A percentile compares a stretch with the other conserved stretches of the same genome.
Evolutionary conservation across 2,113 vertebrate species (phyloP).

Genomic region (Scartelaos histophorus): DNA sequence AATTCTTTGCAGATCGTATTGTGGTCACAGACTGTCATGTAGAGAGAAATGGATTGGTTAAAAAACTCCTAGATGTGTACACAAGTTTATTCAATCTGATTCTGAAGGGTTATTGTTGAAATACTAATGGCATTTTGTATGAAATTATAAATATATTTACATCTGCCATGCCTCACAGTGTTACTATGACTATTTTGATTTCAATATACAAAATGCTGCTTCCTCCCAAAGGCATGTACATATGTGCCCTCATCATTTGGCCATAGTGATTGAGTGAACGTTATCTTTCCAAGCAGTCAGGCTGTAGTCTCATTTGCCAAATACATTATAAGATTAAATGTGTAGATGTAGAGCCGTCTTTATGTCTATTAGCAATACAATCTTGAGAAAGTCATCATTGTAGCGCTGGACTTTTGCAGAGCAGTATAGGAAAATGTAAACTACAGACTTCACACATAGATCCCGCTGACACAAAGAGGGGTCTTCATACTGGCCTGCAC

Average conservation of each 20-base stretch:
- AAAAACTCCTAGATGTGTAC: no score
- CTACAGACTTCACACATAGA: slow-evolving; percentile 12
- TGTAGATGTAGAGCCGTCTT: neutral
- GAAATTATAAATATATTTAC: neutral
- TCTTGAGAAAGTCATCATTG: neutral
- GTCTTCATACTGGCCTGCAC: slow-evolving; percentile 19
- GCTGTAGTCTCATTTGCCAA: no score
- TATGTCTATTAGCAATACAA: neutral
- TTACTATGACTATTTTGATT: neutral
- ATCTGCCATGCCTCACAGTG: neutral
- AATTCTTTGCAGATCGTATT: no score
- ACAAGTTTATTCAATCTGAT: no score
- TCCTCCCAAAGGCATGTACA: neutral
- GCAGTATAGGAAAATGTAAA: neutral
- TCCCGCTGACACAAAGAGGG: slow-evolving; percentile 20
- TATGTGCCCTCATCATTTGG: neutral
- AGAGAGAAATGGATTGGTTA: no score
- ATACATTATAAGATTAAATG: neutral
- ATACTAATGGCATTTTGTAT: neutral
- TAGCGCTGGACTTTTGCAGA: neutral
- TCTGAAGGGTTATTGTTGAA: neutral
- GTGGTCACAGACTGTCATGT: no score
- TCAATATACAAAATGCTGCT: neutral
- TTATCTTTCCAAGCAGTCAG: neutral
- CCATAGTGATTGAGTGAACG: neutral